A percentile compares a stretch with the other conserved stretches of the same genome.
Evolutionary conservation across 2,113 vertebrate genomes (phyloP).

Genomic region (Variabilichromis moorii): DNA sequence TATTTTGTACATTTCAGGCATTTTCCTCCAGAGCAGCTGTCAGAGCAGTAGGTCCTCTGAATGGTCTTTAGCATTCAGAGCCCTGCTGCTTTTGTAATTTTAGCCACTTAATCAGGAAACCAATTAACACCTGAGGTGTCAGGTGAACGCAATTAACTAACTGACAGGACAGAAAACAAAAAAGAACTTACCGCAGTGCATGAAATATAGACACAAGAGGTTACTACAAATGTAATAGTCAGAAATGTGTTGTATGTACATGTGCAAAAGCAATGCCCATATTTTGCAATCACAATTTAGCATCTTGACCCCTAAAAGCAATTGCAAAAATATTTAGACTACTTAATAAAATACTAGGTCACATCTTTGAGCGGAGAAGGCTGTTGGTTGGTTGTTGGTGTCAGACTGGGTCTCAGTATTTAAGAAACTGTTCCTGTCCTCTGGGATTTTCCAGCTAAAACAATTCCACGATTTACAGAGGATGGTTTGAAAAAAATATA

Average conservation of each 20-base stretch:
- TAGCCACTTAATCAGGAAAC: conserved; percentile 16
- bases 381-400: neutral
- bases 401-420: neutral
- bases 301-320: neutral
- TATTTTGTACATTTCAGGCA: neutral
- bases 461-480: neutral
- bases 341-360: neutral
- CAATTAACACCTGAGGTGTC: conserved; percentile 8
- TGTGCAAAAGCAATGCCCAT: neutral
- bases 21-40: conserved; percentile 25
- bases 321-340: neutral
- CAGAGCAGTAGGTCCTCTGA: neutral
- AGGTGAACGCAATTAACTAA: conserved; percentile 16
- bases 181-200: neutral
- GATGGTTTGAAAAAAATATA: fast-evolving
- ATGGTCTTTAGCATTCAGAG: neutral
- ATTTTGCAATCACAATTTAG: neutral
- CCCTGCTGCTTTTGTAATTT: conserved; percentile 22
- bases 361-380: neutral
- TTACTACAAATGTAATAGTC: neutral
- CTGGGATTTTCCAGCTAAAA: neutral
- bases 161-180: neutral
- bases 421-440: neutral
- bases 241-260: neutral
- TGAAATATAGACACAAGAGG: neutral